Percentiles rank a stretch among this genome's conserved stretches.
Evolutionary conservation across 1,140 invertebrate genomes (phyloP).

Genomic region (Eciton burchellii): DNA sequence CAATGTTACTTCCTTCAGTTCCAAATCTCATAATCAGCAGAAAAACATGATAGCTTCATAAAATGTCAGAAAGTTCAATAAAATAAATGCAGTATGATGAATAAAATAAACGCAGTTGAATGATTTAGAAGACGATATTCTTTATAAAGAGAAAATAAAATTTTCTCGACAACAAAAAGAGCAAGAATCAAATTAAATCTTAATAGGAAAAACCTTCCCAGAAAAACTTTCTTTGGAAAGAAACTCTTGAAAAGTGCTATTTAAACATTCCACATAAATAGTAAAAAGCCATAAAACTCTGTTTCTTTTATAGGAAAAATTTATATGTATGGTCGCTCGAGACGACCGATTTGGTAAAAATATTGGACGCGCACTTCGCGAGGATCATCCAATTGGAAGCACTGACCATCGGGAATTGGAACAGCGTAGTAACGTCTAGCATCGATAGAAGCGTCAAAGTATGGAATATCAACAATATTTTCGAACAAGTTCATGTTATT

Average conservation of each 20-base stretch:
- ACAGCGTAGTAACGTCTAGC: conserved; percentile 97
- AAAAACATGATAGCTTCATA: neutral
- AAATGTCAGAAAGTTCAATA: neutral
- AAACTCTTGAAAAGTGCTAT: neutral
- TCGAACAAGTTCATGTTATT: conserved; percentile 98
- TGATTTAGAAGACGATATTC: too few relatives aligned
- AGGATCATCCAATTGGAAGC: conserved; percentile 96
- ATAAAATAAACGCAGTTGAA: neutral
- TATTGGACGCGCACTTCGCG: conserved; percentile 98
- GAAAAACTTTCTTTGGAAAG: neutral
- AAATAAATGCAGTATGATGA: neutral
- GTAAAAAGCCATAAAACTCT: neutral
- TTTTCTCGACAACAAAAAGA: too few relatives aligned
- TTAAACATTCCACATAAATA: neutral
- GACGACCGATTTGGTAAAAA: conserved; percentile 93
- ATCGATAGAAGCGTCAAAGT: conserved; percentile 99
- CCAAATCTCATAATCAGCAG: neutral
- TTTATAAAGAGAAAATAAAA: neutral
- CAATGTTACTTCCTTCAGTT: neutral
- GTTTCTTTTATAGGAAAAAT: conserved; percentile 91
- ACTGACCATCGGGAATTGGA: conserved; percentile 95
- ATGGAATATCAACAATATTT: conserved; percentile 99
- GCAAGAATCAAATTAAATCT: neutral
- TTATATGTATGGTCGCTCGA: conserved; percentile 97
- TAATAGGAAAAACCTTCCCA: neutral